Percentiles rank a stretch among this genome's conserved stretches.
Evolutionary conservation across 2,888 invertebrate genomes (phyloP).

Genomic region (Buathra laborator): DNA sequence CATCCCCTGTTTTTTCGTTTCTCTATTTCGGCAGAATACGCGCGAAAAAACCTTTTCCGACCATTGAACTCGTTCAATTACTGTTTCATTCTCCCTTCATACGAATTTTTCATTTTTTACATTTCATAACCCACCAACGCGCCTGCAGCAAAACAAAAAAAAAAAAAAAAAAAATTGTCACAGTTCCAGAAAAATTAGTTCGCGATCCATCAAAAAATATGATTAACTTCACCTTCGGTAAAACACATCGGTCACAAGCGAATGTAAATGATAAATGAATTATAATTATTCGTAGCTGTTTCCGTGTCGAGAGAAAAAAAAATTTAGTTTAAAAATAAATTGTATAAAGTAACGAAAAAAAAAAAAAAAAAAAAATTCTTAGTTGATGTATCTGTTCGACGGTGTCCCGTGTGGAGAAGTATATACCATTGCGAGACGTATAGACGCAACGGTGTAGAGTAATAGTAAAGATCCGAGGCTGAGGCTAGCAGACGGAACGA

Average conservation of each 20-base stretch:
- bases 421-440: neutral
- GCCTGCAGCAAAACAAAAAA: neutral
- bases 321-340: neutral
- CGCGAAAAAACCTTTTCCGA: constrained; percentile 1
- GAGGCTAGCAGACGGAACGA: constrained; percentile 8
- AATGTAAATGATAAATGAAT: neutral
- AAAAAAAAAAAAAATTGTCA: neutral
- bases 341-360: neutral
- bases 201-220: neutral
- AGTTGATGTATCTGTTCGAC: neutral
- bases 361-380: neutral
- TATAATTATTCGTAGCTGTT: neutral
- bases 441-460: neutral
- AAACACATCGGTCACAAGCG: neutral
- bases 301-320: no score
- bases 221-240: neutral
- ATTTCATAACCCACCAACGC: no score
- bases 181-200: neutral
- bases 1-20: neutral
- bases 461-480: constrained; percentile 6
- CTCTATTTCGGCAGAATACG: neutral
- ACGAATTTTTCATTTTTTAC: constrained; percentile 21
- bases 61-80: constrained; percentile 27
- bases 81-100: constrained; percentile 14
- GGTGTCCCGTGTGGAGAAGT: neutral